Percentiles rank a stretch among this genome's conserved stretches.
Evolutionary conservation across 2,113 vertebrate genomes (phyloP).

Genomic region (Recurvirostra avosetta): DNA sequence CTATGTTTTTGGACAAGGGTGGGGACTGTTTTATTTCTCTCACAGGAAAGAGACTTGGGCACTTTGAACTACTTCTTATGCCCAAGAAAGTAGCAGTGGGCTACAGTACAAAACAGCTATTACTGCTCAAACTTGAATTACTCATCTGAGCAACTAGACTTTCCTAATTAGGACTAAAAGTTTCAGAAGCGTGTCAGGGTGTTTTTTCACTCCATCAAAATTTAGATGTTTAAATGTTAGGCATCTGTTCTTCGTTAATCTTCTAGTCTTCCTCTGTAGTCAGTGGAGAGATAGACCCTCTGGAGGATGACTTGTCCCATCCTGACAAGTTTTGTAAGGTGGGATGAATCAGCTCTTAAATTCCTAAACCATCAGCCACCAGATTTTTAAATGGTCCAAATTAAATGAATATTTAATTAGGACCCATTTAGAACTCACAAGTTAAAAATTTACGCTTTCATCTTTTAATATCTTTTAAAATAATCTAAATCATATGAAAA

Average conservation of each 20-base stretch:
- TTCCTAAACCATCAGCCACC: neutral
- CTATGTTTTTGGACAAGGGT: conserved; percentile 37
- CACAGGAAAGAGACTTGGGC: neutral
- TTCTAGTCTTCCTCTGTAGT: neutral
- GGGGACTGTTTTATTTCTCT: conserved; percentile 36
- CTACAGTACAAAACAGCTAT: conserved; percentile 11
- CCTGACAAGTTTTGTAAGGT: neutral
- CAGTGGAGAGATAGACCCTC: neutral
- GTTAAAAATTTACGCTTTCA: neutral
- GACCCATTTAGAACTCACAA: neutral
- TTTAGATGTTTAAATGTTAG: neutral
- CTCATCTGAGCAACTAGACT: neutral
- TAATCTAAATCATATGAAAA: neutral
- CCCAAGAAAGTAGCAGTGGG: conserved; percentile 45
- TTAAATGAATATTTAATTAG: neutral
- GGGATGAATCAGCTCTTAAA: neutral
- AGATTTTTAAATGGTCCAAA: neutral
- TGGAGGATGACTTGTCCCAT: neutral
- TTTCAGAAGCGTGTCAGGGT: conserved; percentile 16
- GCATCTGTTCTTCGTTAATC: neutral
- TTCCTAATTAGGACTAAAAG: conserved; percentile 25
- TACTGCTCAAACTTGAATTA: conserved; percentile 22
- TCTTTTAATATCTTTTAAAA: neutral
- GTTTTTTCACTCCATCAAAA: conserved; percentile 9
- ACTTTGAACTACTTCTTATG: conserved; percentile 7